phyloP scores from a whole-genome alignment of 2,888 invertebrate genomes.

The Limenitis camilla region DNA sequence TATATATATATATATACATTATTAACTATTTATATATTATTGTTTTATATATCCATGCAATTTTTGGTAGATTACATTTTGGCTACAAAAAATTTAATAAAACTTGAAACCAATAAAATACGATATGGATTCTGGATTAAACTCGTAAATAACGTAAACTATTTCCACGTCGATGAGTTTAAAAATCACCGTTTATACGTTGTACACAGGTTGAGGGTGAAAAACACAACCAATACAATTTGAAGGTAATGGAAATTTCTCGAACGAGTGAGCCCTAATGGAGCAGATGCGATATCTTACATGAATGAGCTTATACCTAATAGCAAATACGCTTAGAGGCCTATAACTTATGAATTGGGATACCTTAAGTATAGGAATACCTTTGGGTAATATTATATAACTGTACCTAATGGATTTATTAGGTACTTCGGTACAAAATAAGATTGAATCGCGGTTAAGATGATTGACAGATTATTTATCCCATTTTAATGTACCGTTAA shows the following conservation, averaged over 20 bases:
- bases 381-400: too few relatives aligned
- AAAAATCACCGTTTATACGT: not conserved
- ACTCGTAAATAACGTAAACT: not conserved
- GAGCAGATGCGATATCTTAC: constrained; percentile 23
- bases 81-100: too few relatives aligned
- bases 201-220: constrained; percentile 9
- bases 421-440: too few relatives aligned
- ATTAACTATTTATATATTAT: too few relatives aligned
- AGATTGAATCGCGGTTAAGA: too few relatives aligned
- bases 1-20: too few relatives aligned
- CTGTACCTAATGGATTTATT: too few relatives aligned
- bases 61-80: too few relatives aligned
- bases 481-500: too few relatives aligned
- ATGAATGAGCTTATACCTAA: constrained; percentile 17
- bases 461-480: too few relatives aligned
- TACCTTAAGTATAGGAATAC: not conserved
- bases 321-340: constrained; percentile 1
- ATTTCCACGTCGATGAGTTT: not conserved
- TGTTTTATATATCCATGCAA: too few relatives aligned
- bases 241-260: constrained; percentile 24
- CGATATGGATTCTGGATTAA: not conserved
- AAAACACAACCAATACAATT: constrained; percentile 18
- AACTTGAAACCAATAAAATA: too few relatives aligned
- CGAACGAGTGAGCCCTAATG: constrained; percentile 25
- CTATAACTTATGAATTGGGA: not conserved